phyloP scores from a whole-genome alignment of 2,113 vertebrate species.

The Xiphophorus couchianus region DNA sequence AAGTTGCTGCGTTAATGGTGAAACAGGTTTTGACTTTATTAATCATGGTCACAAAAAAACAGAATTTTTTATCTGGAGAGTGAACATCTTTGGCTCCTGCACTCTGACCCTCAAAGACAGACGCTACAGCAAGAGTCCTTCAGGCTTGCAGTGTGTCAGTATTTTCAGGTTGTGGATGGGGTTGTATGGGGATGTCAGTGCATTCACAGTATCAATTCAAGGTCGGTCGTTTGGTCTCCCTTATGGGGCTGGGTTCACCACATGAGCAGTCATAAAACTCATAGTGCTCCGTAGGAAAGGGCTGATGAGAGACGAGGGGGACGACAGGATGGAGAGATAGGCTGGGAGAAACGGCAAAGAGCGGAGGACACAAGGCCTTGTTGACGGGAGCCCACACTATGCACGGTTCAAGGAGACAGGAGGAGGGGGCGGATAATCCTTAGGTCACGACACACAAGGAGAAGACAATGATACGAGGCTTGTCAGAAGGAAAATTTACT shows the following conservation, averaged over 20 bases:
- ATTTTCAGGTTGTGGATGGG: background rate
- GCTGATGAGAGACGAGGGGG: constrained; percentile 12
- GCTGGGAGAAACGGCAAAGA: constrained; percentile 26
- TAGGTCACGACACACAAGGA: constrained; percentile 40
- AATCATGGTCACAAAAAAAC: too few relatives aligned
- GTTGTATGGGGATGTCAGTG: background rate
- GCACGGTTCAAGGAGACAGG: constrained; percentile 60
- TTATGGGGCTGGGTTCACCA: constrained; percentile 55
- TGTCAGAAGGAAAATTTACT: constrained; percentile 72
- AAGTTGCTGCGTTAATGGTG: too few relatives aligned
- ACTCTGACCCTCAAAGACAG: background rate
- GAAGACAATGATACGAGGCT: constrained; percentile 61
- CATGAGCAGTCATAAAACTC: constrained; percentile 34
- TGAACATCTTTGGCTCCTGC: background rate
- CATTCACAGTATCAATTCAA: constrained; percentile 52
- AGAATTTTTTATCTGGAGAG: background rate
- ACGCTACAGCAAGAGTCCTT: constrained; percentile 28
- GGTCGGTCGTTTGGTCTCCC: constrained; percentile 32
- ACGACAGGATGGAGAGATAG: constrained; percentile 11
- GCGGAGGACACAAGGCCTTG: constrained; percentile 54
- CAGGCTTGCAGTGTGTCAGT: constrained; percentile 33
- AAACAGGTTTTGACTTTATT: too few relatives aligned
- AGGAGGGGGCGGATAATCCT: background rate
- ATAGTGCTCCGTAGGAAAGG: constrained; percentile 32
- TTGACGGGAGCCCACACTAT: constrained; percentile 63